Conservation (phyloP, 2,797 vertebrate genomes). For the Nyctibius grandis region DNA sequence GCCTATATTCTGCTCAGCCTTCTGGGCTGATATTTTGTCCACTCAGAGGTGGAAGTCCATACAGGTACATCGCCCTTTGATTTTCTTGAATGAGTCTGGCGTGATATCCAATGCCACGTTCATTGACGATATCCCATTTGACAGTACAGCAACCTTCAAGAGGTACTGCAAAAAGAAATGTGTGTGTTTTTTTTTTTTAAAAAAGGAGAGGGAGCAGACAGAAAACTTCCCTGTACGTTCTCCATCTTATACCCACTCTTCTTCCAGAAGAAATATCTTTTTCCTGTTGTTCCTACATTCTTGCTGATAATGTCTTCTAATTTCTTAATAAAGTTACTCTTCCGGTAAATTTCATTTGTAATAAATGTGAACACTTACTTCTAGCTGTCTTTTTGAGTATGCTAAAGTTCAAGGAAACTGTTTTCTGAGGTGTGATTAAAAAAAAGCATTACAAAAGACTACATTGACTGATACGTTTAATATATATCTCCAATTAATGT, state of each 20-base stretch:
- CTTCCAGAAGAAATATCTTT: neutral
- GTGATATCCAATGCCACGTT: accelerated
- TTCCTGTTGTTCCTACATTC: neutral
- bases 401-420: neutral
- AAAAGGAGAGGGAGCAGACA: neutral
- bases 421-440: neutral
- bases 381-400: neutral
- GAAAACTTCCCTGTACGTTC: neutral
- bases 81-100: neutral
- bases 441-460: neutral
- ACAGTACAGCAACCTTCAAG: neutral
- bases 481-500: neutral
- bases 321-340: neutral
- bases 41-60: neutral
- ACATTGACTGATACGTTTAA: neutral
- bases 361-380: neutral
- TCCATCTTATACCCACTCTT: neutral
- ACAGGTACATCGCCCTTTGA: neutral
- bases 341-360: neutral
- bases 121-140: neutral
- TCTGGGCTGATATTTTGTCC: neutral
- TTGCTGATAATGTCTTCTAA: neutral
- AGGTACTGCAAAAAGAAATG: neutral
- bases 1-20: neutral
- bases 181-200: neutral